Base-by-base conservation (phyloP, 2,113 vertebrate genomes). In the Myiozetetes cayanensis region DNA sequence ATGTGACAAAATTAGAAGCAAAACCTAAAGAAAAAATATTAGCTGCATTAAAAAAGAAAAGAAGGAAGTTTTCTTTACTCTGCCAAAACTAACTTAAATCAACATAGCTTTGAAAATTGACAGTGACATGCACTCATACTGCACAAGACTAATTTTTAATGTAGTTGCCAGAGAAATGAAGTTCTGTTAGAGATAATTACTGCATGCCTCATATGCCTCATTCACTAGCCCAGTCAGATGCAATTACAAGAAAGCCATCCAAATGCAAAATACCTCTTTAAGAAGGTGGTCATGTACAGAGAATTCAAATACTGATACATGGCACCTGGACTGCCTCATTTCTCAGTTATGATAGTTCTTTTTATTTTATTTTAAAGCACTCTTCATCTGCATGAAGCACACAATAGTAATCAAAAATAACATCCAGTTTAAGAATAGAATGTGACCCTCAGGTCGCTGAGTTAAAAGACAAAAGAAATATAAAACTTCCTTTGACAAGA, bases 81-180 rank as follows among this genome's bases (percentile, higher is more conserved):
- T 77, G 67, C 15, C 49, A 62, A 81, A 94, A 75, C 27, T 74
- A 91, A 75, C 66, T 80, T 85, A 86, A 91, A 86, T 67, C 72
- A 72, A 76, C 84, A 62, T n/a, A 86, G 65, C 89, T 91, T 93
- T 80, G 55, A 85, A 88, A 77, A 27, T 9, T 61, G 58, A 83
- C 52, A 88, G 41, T 82, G 74, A 65, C 18, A 50, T 43, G 31
- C 59, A 67, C 14, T 83, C 11, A 46, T 21, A 70, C 46, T 59
- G 37, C 72, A 86, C 27, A 81, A 87, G 61, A 77, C 35, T 46
- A 14, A 72, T 80, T 82, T 72, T 85, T 80, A 77, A 63, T 68
- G 30, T 25, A 68, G 39, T 21, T 41, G 50, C 65, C 59, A 77
- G 62, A 90, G 53, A 72, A 95, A 78, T 43, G 56, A 47, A 90